Percentiles rank a stretch among this genome's conserved stretches.
Evolutionary conservation across 2,888 invertebrate species (phyloP).

Genomic region (Tetrapedia diversipes): DNA sequence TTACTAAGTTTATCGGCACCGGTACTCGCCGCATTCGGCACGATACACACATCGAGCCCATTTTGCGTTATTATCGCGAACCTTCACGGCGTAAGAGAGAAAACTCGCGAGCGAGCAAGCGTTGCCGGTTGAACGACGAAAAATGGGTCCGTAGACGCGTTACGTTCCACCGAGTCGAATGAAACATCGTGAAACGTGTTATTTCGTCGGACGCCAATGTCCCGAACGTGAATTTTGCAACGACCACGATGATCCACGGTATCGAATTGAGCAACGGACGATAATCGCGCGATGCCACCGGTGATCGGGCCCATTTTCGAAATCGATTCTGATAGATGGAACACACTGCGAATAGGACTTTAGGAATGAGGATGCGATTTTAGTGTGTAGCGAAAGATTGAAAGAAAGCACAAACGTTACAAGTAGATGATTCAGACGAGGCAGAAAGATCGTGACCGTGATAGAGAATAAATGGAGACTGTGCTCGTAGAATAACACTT

Average conservation of each 20-base stretch:
- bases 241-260: conserved; percentile 4
- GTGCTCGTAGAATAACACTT: too few species aligned
- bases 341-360: too few species aligned
- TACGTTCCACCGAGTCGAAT: conserved; percentile 1
- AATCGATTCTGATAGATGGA: too few species aligned
- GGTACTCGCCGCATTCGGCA: conserved; percentile 46
- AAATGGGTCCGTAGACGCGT: conserved; percentile 21
- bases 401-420: too few species aligned
- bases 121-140: background rate
- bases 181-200: conserved; percentile 23
- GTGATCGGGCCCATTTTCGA: conserved; percentile 1
- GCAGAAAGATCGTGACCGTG: too few species aligned
- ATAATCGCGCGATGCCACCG: conserved; percentile 26
- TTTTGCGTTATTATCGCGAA: conserved; percentile 63
- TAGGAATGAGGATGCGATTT: too few species aligned
- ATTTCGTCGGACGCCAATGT: conserved; percentile 2
- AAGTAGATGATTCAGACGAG: too few species aligned
- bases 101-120: conserved; percentile 7
- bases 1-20: conserved; percentile 75
- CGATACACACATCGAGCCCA: conserved; percentile 56
- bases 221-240: background rate
- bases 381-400: too few species aligned
- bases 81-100: too few species aligned
- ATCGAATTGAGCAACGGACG: conserved; percentile 2
- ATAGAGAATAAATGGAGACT: too few species aligned